Evolutionary conservation across 2,888 invertebrate species (phyloP).

Genomic region (Hirtodrosophila alboralis): DNA sequence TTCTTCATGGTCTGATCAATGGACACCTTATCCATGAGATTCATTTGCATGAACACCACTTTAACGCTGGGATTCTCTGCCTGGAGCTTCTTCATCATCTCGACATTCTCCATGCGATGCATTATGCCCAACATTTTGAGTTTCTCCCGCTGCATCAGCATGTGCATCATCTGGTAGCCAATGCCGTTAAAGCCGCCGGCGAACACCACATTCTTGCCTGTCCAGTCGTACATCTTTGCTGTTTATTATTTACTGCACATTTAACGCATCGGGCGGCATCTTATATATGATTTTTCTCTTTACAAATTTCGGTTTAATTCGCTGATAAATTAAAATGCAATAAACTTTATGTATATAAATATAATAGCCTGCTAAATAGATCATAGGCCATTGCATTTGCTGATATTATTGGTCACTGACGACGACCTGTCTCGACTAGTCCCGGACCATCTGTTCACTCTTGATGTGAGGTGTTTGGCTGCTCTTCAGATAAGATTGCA

Average conservation of each 20-base stretch:
- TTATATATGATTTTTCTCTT: slow-evolving; percentile 17
- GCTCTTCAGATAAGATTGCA: slow-evolving; percentile 25
- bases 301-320: background rate
- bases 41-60: slow-evolving; percentile 75
- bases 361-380: background rate
- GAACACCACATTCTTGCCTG: slow-evolving; percentile 80
- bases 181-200: slow-evolving; percentile 79
- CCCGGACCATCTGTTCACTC: background rate
- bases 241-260: slow-evolving; percentile 1
- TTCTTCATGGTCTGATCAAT: slow-evolving; percentile 76
- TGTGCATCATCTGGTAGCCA: slow-evolving; percentile 76
- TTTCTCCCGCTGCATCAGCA: slow-evolving; percentile 77
- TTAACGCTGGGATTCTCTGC: slow-evolving; percentile 66
- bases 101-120: slow-evolving; percentile 81
- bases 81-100: slow-evolving; percentile 79
- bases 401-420: slow-evolving; percentile 23
- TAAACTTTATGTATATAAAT: too few relatives aligned
- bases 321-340: slow-evolving; percentile 2
- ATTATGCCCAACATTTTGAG: slow-evolving; percentile 76
- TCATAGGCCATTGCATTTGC: slow-evolving; percentile 21
- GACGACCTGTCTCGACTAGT: slow-evolving; percentile 16
- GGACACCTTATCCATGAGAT: slow-evolving; percentile 71
- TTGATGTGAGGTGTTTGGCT: slow-evolving; percentile 11
- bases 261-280: slow-evolving; percentile 2
- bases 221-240: slow-evolving; percentile 76